Evolutionary conservation across 2,797 vertebrate genomes (phyloP), one percentile per base, ranked within the genome.

Genomic region (Pseudocheirus occidentalis): DNA sequence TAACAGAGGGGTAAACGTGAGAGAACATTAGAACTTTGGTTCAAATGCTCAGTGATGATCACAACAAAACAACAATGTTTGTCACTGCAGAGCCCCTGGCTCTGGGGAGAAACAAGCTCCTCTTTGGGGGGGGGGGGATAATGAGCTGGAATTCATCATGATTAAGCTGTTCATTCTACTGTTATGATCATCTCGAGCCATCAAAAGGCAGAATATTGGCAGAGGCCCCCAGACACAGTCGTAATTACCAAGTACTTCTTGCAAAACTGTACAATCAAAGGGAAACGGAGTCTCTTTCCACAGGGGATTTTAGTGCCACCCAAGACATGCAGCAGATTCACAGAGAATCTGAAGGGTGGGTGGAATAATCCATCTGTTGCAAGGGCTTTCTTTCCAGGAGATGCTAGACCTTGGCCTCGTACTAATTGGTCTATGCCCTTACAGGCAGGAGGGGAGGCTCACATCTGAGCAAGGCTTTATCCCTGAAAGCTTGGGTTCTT

Each of bases 231-330:
- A 92, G 56, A 92, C 16, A 92, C 27, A 46, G 56, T 29, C 55
- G 58, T 58, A 92, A 92, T 92, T 57, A 58, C 57, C 56, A 46
- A 92, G 40, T 29, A 56, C 40, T 58, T 92, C 56, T 92, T 91
- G 91, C 50, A 92, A 55, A 56, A 56, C 34, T n/a, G 55, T 55
- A 56, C 54, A 91, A 56, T 55, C 54, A 40, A 56, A 91, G 12
- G 7, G 55, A 91, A 91, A 91, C 27, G 16, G 34, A 56, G 54
- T 18, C 34, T 55, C n/a, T 91, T 91, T 91, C n/a, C 90, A 91
- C 90, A 56, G 40, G 73, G 40, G 73, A 87, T 87, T 87, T 87
- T 87, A 50, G 73, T 1, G 73, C 40, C 73, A 87, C 73, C 73
- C 40, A 87, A 87, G 73, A 87, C 40, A 46, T 5, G 2, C 24